phyloP scores from a whole-genome alignment of 2,113 vertebrate genomes.

The Leiothrix lutea region DNA sequence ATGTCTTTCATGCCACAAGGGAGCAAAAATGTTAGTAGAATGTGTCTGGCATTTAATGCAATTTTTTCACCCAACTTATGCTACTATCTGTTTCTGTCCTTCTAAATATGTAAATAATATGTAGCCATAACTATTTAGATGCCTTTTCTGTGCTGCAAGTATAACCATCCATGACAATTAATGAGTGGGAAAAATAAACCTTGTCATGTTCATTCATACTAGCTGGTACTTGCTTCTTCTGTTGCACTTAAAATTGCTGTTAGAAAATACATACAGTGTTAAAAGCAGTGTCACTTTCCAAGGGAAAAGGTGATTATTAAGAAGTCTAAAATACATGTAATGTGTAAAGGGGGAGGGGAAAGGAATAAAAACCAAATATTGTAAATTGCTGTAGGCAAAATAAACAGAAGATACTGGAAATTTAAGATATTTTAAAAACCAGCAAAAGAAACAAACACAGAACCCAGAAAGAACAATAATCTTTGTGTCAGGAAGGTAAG shows the following conservation, averaged over 20 bases:
- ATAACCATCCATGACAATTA: not conserved
- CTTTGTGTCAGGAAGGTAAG: not conserved
- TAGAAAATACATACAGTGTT: not conserved
- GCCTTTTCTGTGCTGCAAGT: not conserved
- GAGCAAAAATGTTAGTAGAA: not conserved
- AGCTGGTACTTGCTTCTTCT: not conserved
- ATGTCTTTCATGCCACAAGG: not conserved
- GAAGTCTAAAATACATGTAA: not conserved
- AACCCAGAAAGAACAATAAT: not conserved
- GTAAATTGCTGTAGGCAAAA: not conserved
- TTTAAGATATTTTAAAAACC: not conserved
- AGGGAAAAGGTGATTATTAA: not conserved
- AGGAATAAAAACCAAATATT: not conserved
- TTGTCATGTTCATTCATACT: not conserved
- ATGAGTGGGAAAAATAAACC: not conserved
- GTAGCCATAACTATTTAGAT: not conserved
- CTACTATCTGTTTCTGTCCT: not conserved
- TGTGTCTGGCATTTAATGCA: not conserved
- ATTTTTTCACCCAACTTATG: not conserved
- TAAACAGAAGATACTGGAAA: not conserved
- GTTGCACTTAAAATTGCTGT: not conserved
- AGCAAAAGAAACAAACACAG: not conserved
- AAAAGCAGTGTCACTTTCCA: not conserved
- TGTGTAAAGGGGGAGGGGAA: fast-evolving
- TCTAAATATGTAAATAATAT: not conserved